Evolutionary conservation across 2,888 invertebrate species (phyloP).

Genomic region (Tanypteryx hageni): DNA sequence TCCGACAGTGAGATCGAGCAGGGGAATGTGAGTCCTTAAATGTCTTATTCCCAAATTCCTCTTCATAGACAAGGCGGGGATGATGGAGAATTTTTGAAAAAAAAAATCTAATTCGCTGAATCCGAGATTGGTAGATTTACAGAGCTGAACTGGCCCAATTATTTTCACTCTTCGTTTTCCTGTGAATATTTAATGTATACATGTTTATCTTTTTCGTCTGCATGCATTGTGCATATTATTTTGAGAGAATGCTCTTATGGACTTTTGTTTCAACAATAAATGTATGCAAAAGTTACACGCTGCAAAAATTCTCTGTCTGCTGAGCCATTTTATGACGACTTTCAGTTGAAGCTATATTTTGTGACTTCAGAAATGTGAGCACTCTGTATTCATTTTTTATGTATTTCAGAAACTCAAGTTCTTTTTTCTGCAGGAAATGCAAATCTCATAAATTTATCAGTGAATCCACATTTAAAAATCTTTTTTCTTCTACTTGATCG

Average conservation of each 20-base stretch:
- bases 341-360: too few relatives aligned
- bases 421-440: too few relatives aligned
- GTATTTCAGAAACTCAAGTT: too few relatives aligned
- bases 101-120: background rate
- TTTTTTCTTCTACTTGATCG: too few relatives aligned
- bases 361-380: too few relatives aligned
- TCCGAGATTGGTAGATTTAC: background rate
- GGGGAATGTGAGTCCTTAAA: conserved; percentile 86
- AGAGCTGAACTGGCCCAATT: background rate
- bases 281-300: background rate
- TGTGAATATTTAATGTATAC: background rate
- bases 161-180: background rate
- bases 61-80: background rate
- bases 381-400: too few relatives aligned
- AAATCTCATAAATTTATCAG: too few relatives aligned
- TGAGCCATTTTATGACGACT: background rate
- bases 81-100: conserved; percentile 51
- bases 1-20: conserved; percentile 96
- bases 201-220: background rate
- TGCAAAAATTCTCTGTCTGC: conserved; percentile 50
- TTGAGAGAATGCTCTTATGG: background rate
- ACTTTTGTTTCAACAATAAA: background rate
- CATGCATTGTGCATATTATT: background rate
- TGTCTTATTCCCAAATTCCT: conserved; percentile 19
- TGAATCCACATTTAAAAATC: too few relatives aligned